phyloP scores from a whole-genome alignment of 53 echinoderm and acorn worm species.

The Luidia sarsii region DNA sequence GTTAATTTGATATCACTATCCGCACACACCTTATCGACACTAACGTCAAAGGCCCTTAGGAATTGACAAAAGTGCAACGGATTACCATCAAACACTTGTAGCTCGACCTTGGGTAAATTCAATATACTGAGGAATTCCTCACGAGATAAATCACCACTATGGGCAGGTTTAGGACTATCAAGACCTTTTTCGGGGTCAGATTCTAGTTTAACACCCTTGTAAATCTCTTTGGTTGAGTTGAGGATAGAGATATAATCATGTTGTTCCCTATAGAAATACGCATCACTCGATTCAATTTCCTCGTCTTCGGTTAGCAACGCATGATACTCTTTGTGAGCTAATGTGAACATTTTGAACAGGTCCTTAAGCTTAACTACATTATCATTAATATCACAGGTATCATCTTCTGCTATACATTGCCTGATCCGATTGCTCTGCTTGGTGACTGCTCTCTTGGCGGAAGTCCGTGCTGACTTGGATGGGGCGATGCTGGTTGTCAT shows the following conservation, averaged over 20 bases:
- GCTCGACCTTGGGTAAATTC: constrained; percentile 37
- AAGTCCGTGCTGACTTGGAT: constrained; percentile 15
- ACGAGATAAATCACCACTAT: constrained; percentile 18
- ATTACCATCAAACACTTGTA: constrained; percentile 12
- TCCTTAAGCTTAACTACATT: constrained; percentile 16
- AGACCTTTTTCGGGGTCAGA: background rate
- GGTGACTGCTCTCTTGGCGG: constrained; percentile 35
- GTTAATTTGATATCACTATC: background rate
- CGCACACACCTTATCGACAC: constrained; percentile 19
- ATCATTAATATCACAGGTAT: background rate
- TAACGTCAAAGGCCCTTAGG: constrained; percentile 22
- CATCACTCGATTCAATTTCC: constrained; percentile 23
- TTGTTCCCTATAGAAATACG: constrained; percentile 8
- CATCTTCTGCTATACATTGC: constrained; percentile 39
- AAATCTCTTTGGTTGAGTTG: background rate
- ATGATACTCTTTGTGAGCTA: constrained; percentile 23
- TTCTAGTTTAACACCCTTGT: background rate
- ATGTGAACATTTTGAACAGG: constrained; percentile 6
- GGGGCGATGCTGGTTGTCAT: background rate
- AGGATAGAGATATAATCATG: background rate
- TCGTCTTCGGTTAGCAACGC: constrained; percentile 15
- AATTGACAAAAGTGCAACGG: background rate
- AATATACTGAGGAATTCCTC: constrained; percentile 21
- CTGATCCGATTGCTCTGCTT: constrained; percentile 16
- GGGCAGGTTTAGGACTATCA: background rate